phyloP scores from a whole-genome alignment of 2,113 vertebrate genomes.

The Fregetta grallaria region DNA sequence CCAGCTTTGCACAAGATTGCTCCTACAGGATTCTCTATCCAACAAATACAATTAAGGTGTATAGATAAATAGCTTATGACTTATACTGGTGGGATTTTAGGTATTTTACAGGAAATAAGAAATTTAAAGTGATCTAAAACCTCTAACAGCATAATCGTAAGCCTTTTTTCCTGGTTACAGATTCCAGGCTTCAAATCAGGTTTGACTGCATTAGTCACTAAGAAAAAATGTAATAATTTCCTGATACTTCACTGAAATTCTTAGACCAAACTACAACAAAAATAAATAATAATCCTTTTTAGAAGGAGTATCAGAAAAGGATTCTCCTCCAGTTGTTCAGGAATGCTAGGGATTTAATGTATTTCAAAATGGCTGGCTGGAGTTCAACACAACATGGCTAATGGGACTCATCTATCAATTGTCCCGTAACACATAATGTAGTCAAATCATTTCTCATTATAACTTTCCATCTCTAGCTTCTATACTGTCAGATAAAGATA shows the following conservation, averaged over 20 bases:
- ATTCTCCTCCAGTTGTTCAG: not conserved
- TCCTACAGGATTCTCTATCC: not conserved
- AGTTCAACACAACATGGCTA: not conserved
- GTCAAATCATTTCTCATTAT: not conserved
- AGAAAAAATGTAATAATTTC: constrained; percentile 9
- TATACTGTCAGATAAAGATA: not conserved
- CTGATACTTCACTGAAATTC: not conserved
- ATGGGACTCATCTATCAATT: not conserved
- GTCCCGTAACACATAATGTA: not conserved
- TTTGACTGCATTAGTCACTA: not conserved
- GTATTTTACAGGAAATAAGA: not conserved
- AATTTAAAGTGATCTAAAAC: not conserved
- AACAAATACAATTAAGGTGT: not conserved
- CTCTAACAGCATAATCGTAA: not conserved
- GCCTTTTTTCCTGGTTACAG: not conserved
- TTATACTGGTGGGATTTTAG: not conserved
- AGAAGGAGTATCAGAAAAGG: not conserved
- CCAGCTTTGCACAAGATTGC: not conserved
- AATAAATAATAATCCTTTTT: not conserved
- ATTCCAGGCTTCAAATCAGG: not conserved
- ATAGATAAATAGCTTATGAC: not conserved
- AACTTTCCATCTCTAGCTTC: not conserved
- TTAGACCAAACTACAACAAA: not conserved
- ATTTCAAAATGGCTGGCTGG: not conserved
- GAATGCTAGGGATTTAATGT: not conserved